These are phyloP conservation scores for Dasysyrphus albostriatus DNA, from an alignment of 2,888 invertebrate species.

Conservation along the genomic window DNA sequence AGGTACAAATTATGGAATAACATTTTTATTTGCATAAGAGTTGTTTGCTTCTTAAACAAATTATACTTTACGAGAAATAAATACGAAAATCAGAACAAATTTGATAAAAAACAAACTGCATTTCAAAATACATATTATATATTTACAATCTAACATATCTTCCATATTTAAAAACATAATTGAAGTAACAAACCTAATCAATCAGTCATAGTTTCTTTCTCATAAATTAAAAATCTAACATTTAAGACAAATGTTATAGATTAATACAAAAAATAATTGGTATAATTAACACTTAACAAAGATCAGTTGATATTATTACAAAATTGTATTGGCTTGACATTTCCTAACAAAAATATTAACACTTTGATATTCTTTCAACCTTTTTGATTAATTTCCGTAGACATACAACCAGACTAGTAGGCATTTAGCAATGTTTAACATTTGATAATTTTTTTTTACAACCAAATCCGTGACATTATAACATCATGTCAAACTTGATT, in stretches of 20 bases:
- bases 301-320: background rate
- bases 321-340: background rate
- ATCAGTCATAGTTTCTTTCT: background rate
- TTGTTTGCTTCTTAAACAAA: no score
- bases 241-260: no score
- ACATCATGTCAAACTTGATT: constrained; percentile 42
- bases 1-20: no score
- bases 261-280: background rate
- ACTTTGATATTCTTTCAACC: constrained; percentile 1
- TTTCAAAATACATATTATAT: no score
- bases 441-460: constrained; percentile 8
- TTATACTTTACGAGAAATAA: no score
- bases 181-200: no score
- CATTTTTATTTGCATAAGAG: no score
- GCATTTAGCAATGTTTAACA: constrained; percentile 21
- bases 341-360: background rate
- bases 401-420: background rate
- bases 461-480: constrained; percentile 49
- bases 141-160: no score
- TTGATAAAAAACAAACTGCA: no score
- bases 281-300: background rate
- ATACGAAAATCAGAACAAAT: no score
- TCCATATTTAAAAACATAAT: no score
- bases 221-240: background rate
- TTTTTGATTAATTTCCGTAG: constrained; percentile 18